These are phyloP conservation scores for Channa striata DNA, from an alignment of 2,797 vertebrate species.

Conservation along the genomic window DNA sequence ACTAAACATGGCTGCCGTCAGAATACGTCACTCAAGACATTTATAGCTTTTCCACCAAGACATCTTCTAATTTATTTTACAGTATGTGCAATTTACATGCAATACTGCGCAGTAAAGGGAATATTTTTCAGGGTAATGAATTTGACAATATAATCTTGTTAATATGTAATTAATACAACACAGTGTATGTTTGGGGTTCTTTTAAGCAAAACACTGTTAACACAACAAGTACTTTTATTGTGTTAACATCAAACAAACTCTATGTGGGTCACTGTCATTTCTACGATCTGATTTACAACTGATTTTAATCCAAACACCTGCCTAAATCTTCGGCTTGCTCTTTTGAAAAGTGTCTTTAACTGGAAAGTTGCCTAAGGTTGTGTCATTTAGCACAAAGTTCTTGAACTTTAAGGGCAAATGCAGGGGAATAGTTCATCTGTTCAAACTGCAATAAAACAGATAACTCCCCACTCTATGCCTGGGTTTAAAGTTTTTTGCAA, in stretches of 20 bases:
- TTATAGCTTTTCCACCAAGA: not conserved
- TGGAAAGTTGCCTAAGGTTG: not conserved
- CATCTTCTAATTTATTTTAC: not conserved
- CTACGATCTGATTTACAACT: not conserved
- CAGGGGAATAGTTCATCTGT: not conserved
- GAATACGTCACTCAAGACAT: not conserved
- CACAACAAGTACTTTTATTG: not conserved
- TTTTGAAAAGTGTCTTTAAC: too few relatives aligned
- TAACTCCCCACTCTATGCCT: not conserved
- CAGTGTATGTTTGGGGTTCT: not conserved
- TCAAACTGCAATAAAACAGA: not conserved
- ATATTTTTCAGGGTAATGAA: not conserved
- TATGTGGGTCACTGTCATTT: not conserved
- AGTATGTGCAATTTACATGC: not conserved
- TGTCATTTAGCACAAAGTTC: not conserved
- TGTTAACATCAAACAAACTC: not conserved
- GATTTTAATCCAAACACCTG: conserved; percentile 3
- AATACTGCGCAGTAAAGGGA: not conserved
- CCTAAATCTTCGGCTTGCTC: too few relatives aligned
- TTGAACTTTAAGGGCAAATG: not conserved
- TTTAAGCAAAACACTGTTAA: not conserved
- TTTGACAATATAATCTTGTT: not conserved
- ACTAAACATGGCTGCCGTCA: not conserved
- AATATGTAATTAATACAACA: too few relatives aligned
- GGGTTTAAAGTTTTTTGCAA: too few relatives aligned